These are phyloP conservation scores for Nemotelus nigrinus DNA, from an alignment of 2,888 invertebrate species.

Conservation along the genomic window DNA sequence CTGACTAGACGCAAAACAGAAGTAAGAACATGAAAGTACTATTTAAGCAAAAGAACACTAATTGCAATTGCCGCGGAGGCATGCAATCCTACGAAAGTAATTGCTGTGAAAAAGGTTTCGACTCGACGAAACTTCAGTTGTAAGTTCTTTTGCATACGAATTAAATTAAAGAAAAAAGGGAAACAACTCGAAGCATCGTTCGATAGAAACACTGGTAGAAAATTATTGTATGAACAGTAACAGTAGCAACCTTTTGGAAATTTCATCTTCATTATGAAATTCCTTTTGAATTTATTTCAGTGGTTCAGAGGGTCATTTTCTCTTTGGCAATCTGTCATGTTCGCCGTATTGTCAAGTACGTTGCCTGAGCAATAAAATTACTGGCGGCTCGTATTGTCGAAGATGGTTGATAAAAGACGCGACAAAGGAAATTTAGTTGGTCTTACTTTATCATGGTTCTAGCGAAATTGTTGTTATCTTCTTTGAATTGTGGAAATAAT, in stretches of 20 bases:
- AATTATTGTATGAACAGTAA: slow-evolving; percentile 1
- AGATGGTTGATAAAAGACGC: no score
- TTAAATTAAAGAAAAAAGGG: background rate
- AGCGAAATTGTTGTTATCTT: no score
- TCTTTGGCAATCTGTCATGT: no score
- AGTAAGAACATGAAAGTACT: background rate
- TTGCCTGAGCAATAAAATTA: no score
- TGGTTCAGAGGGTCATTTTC: no score
- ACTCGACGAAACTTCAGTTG: no score
- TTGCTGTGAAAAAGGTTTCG: slow-evolving; percentile 2
- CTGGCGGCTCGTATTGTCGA: no score
- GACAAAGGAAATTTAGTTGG: no score
- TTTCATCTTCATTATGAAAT: background rate
- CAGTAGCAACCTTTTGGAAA: background rate
- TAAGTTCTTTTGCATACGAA: background rate
- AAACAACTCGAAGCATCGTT: background rate
- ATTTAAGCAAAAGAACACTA: background rate
- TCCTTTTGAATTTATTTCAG: no score
- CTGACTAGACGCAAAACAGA: background rate
- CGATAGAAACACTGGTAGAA: background rate
- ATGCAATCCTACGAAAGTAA: background rate
- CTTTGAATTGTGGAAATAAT: no score
- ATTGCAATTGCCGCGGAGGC: background rate
- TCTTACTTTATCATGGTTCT: no score
- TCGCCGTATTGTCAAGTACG: no score